These are phyloP conservation scores for Spongia lamella DNA, from an alignment of 37 sponge, comb jelly and placozoan genomes.

Conservation along the genomic window DNA sequence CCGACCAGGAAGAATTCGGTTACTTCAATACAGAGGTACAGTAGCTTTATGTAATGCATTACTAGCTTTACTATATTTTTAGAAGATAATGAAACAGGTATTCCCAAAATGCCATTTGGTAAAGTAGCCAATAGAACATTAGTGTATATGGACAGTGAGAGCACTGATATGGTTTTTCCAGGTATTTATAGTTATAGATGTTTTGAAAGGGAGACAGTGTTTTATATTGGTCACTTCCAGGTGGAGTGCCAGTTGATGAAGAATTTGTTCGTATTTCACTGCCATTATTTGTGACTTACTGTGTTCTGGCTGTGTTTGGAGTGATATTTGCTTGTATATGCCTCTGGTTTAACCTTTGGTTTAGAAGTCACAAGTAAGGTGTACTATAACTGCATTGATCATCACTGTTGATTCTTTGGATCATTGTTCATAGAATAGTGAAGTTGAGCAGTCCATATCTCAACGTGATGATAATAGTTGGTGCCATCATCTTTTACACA, in stretches of 20 bases:
- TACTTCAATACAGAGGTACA: conserved; percentile 55
- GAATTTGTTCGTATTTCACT: conserved; percentile 4
- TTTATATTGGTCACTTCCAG: neutral
- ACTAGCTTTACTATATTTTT: too few relatives aligned
- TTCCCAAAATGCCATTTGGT: too few relatives aligned
- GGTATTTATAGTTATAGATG: too few relatives aligned
- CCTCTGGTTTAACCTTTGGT: neutral
- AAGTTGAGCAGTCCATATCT: conserved; percentile 61
- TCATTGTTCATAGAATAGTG: conserved; percentile 31
- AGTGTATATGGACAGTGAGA: too few relatives aligned
- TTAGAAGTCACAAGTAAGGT: too few relatives aligned
- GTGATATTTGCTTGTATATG: neutral
- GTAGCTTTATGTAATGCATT: too few relatives aligned
- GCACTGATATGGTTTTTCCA: too few relatives aligned
- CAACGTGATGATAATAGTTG: conserved; percentile 46
- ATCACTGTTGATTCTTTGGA: too few relatives aligned
- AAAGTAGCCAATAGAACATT: too few relatives aligned
- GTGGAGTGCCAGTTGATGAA: conserved; percentile 17
- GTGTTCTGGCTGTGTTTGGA: conserved; percentile 2
- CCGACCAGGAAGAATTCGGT: conserved; percentile 28
- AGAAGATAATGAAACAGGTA: too few relatives aligned
- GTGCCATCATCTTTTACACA: conserved; percentile 50
- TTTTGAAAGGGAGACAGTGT: too few relatives aligned
- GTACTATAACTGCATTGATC: too few relatives aligned
- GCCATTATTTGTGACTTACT: conserved; percentile 18